A percentile compares a stretch with the other conserved stretches of the same genome.
Evolutionary conservation across 2,113 vertebrate species (phyloP).

Genomic region (Turdus rufiventris): DNA sequence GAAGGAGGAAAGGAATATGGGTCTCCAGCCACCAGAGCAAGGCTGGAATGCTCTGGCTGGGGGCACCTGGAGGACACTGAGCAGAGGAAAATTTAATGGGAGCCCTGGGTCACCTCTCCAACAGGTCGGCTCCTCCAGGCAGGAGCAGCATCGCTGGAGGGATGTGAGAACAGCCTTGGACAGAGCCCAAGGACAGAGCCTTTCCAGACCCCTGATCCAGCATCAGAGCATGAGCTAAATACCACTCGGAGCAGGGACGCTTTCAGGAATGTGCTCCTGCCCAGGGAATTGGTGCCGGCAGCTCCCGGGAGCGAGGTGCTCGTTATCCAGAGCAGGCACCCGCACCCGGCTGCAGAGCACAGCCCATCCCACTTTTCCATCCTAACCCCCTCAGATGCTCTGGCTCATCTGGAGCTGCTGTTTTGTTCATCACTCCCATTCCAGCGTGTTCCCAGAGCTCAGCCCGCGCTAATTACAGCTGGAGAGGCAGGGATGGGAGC

Average conservation of each 20-base stretch:
- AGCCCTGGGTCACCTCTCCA: background rate
- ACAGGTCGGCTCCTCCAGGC: background rate
- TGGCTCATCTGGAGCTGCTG: slow-evolving; percentile 53
- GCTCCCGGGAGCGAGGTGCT: background rate
- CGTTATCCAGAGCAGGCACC: background rate
- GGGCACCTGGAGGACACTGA: background rate
- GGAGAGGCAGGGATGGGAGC: slow-evolving; percentile 7
- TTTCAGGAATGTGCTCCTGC: slow-evolving; percentile 14
- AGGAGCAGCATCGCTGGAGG: background rate
- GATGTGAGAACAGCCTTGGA: slow-evolving; percentile 37
- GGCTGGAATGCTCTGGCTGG: background rate
- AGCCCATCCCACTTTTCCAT: background rate
- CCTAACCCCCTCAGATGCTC: background rate
- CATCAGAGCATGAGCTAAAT: slow-evolving; percentile 36
- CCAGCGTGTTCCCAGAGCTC: slow-evolving; percentile 45
- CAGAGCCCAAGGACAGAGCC: slow-evolving; percentile 3
- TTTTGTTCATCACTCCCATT: slow-evolving; percentile 57
- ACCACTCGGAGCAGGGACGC: background rate
- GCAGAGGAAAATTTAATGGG: background rate
- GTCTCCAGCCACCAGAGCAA: background rate
- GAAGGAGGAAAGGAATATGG: background rate
- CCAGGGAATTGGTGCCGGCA: background rate
- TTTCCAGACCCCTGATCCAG: slow-evolving; percentile 49
- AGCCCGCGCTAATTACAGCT: slow-evolving; percentile 49
- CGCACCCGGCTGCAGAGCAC: fast-evolving